phyloP scores from a whole-genome alignment of 2,797 vertebrate species.

The Rhinatrema bivittatum region DNA sequence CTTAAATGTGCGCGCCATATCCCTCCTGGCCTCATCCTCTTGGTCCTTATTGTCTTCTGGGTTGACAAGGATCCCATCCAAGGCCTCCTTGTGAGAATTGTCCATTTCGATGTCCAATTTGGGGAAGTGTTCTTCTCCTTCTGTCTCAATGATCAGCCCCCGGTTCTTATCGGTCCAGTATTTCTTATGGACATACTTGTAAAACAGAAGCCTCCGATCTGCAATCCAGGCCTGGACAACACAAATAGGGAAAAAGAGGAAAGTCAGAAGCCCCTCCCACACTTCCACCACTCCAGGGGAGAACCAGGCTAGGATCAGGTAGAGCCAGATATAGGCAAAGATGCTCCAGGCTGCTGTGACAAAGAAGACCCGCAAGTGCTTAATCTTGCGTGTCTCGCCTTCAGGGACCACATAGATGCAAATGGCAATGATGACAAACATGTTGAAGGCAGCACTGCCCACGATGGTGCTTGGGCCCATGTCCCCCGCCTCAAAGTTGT shows the following conservation, averaged over 20 bases:
- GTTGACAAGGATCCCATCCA: slow-evolving; percentile 65
- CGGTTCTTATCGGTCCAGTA: slow-evolving; percentile 66
- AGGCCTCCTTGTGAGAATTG: slow-evolving; percentile 56
- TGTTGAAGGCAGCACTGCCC: slow-evolving; percentile 77
- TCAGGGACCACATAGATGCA: slow-evolving; percentile 75
- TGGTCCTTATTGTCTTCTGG: slow-evolving; percentile 59
- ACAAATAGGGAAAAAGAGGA: slow-evolving; percentile 71
- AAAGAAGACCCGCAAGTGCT: slow-evolving; percentile 75
- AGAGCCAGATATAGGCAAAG: slow-evolving; percentile 79
- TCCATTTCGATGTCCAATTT: slow-evolving; percentile 73
- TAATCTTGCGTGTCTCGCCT: slow-evolving; percentile 67
- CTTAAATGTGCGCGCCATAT: slow-evolving; percentile 70
- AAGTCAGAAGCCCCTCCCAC: slow-evolving; percentile 75
- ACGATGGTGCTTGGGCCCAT: slow-evolving; percentile 77
- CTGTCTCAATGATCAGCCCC: slow-evolving; percentile 68
- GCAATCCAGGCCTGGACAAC: slow-evolving; percentile 77
- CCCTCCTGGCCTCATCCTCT: slow-evolving; percentile 66
- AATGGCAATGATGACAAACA: slow-evolving; percentile 76
- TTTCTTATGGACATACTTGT: slow-evolving; percentile 66
- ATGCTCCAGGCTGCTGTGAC: slow-evolving; percentile 73
- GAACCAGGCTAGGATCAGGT: slow-evolving; percentile 66
- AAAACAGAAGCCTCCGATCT: slow-evolving; percentile 69
- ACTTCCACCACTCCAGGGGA: slow-evolving; percentile 69
- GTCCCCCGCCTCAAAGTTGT: slow-evolving; percentile 60
- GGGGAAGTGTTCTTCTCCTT: slow-evolving; percentile 53